phyloP scores from a whole-genome alignment of 2,797 vertebrate genomes.

The Phoxinus dragarum region DNA sequence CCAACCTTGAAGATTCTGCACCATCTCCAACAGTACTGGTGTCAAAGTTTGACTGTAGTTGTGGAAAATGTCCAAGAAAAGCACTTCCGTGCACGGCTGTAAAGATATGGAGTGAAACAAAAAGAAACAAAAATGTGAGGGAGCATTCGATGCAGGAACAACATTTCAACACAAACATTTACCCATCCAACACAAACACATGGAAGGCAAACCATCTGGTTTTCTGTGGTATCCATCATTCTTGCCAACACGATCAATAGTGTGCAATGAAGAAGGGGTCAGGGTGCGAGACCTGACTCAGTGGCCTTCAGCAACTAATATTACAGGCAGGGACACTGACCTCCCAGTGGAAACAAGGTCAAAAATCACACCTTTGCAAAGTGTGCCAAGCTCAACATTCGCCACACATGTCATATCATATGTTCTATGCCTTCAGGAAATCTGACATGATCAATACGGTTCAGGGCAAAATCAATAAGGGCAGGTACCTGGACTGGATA shows the following conservation, averaged over 20 bases:
- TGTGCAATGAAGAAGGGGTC: neutral
- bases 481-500: neutral
- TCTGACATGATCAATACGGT: conserved; percentile 31
- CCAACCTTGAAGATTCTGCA: conserved; percentile 90
- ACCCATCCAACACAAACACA: conserved; percentile 1
- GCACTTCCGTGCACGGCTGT: conserved; percentile 94
- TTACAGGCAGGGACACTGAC: conserved; percentile 1
- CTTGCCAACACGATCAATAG: conserved; percentile 19
- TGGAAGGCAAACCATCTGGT: neutral
- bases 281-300: neutral
- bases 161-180: conserved; percentile 28
- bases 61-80: conserved; percentile 97
- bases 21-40: conserved; percentile 94
- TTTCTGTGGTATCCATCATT: neutral
- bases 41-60: conserved; percentile 94
- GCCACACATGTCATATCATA: conserved; percentile 4
- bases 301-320: conserved; percentile 11
- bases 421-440: conserved; percentile 17
- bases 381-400: conserved; percentile 2
- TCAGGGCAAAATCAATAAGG: conserved; percentile 9
- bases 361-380: conserved; percentile 22
- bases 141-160: neutral
- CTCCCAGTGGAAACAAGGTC: neutral
- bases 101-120: conserved; percentile 41
- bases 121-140: neutral